These are phyloP conservation scores for Drosophila santomea DNA, from an alignment of 1,140 invertebrate genomes.

Conservation along the genomic window DNA sequence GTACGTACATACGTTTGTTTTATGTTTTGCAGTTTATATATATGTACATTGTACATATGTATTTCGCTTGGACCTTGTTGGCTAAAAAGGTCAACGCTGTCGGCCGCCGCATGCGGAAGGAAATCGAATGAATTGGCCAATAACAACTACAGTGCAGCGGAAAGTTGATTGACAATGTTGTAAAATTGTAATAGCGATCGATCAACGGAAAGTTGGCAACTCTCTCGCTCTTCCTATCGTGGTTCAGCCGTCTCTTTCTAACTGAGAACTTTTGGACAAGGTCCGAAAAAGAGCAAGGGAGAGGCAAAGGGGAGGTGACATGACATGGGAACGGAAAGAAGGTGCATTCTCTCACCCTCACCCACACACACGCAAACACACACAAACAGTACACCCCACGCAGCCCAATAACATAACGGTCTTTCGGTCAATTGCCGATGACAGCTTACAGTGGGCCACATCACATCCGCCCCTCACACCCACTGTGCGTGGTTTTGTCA, in stretches of 20 bases:
- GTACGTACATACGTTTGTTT: not conserved
- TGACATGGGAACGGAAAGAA: slow-evolving; percentile 39
- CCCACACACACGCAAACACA: slow-evolving; percentile 1
- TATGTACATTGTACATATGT: not conserved
- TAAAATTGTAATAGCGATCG: slow-evolving; percentile 28
- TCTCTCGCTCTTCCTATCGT: slow-evolving; percentile 2
- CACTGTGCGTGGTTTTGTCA: slow-evolving; percentile 67
- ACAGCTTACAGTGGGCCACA: slow-evolving; percentile 32
- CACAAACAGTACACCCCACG: not conserved
- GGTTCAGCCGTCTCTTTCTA: slow-evolving; percentile 21
- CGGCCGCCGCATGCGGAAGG: slow-evolving; percentile 60
- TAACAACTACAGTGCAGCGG: slow-evolving; percentile 21
- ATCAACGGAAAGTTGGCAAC: slow-evolving; percentile 47
- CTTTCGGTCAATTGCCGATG: slow-evolving; percentile 39
- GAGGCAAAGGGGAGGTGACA: not conserved
- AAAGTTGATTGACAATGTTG: slow-evolving; percentile 67
- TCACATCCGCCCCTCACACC: not conserved
- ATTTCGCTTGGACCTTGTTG: slow-evolving; percentile 19
- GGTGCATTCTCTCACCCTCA: slow-evolving; percentile 19
- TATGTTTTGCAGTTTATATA: not conserved
- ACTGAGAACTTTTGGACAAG: slow-evolving; percentile 36
- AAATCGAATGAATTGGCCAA: slow-evolving; percentile 47
- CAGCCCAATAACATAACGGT: slow-evolving; percentile 25
- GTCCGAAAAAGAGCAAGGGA: slow-evolving; percentile 4
- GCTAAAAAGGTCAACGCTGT: slow-evolving; percentile 62